Conservation (phyloP, 2,797 vertebrate genomes). For the Molossus molossus region DNA sequence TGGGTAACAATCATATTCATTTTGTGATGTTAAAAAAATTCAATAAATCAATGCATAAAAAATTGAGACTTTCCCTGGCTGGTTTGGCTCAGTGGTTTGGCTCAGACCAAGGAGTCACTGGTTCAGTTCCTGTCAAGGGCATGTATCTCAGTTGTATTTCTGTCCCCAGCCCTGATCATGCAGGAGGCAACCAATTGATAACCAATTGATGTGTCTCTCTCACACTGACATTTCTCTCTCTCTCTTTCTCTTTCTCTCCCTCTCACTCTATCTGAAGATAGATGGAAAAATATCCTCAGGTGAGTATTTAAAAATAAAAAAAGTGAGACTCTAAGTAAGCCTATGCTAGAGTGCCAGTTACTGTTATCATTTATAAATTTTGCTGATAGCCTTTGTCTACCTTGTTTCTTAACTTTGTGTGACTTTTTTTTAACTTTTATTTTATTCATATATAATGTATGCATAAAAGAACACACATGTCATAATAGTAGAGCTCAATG, state of each 20-base stretch:
- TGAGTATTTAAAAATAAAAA: not conserved
- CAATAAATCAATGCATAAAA: not conserved
- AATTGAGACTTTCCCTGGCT: not conserved
- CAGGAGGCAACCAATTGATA: too few relatives aligned
- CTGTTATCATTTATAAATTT: not conserved
- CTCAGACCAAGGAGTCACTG: too few relatives aligned
- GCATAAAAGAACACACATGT: not conserved
- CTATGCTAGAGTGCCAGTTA: not conserved
- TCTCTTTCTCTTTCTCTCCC: too few relatives aligned
- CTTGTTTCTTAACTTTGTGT: not conserved
- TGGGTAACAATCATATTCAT: not conserved
- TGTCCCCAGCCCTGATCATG: too few relatives aligned
- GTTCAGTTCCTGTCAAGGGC: too few relatives aligned
- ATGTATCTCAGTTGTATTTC: too few relatives aligned
- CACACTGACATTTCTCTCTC: too few relatives aligned
- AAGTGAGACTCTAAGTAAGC: not conserved
- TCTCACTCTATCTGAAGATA: too few relatives aligned
- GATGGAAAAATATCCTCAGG: too few relatives aligned
- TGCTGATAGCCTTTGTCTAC: not conserved
- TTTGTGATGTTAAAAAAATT: conserved; percentile 29
- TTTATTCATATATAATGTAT: not conserved
- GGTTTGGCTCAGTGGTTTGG: too few relatives aligned
- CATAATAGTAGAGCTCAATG: not conserved
- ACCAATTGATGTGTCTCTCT: too few relatives aligned
- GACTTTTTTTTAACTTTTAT: conserved; percentile 6